phyloP scores from a whole-genome alignment of 2,113 vertebrate species.

The Leptocoma aspasia region DNA sequence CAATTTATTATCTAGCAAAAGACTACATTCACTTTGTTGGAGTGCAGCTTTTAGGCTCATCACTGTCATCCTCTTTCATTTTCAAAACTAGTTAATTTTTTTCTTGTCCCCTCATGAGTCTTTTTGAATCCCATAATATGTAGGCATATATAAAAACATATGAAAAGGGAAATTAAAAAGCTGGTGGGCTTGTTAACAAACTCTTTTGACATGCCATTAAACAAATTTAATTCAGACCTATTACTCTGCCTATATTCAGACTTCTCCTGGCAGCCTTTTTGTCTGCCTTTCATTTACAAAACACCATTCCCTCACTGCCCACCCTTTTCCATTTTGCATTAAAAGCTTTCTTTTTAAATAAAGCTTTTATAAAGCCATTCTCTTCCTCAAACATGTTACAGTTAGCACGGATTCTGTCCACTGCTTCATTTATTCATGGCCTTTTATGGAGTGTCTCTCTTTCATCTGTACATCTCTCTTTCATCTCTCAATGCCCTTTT shows the following conservation, averaged over 20 bases:
- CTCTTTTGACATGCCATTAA: background rate
- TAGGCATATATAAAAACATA: background rate
- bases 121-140: background rate
- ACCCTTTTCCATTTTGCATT: constrained; percentile 25
- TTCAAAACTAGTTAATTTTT: background rate
- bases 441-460: background rate
- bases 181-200: background rate
- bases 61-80: background rate
- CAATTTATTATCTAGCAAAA: background rate
- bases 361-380: constrained; percentile 43
- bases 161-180: constrained; percentile 1
- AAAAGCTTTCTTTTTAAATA: constrained; percentile 35
- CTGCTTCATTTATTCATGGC: constrained; percentile 33
- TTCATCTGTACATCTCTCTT: constrained; percentile 18
- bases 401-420: background rate
- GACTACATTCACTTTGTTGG: background rate
- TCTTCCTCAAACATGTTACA: background rate
- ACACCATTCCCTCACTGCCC: background rate
- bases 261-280: background rate
- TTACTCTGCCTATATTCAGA: background rate
- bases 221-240: constrained; percentile 10
- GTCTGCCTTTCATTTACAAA: constrained; percentile 20
- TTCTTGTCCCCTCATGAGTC: background rate
- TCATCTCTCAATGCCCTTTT: constrained; percentile 44
- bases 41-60: background rate